These are phyloP conservation scores for sheep (Ovis aries) DNA, from an alignment of 2,113 vertebrate species.

Conservation along the genomic window DNA sequence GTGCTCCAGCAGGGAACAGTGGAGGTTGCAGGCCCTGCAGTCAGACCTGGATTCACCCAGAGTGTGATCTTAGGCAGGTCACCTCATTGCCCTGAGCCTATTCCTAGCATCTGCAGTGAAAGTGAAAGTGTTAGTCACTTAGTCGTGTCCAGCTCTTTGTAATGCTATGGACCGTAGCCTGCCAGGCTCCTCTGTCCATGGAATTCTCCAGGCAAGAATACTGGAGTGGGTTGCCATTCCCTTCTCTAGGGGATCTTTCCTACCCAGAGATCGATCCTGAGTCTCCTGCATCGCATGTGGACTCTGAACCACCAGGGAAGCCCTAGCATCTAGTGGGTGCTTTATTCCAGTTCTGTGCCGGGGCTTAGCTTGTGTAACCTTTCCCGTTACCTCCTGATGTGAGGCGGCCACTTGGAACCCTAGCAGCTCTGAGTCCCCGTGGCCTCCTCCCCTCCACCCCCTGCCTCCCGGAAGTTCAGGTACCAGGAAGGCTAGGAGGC, in stretches of 20 bases:
- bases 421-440: not conserved
- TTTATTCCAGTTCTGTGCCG: not conserved
- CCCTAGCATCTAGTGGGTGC: not conserved
- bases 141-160: not conserved
- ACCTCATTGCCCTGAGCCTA: not conserved
- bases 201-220: not conserved
- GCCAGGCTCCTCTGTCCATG: not conserved
- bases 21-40: not conserved
- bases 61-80: not conserved
- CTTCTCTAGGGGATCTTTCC: not conserved
- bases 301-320: not conserved
- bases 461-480: not conserved
- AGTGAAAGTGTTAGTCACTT: not conserved
- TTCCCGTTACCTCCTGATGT: not conserved
- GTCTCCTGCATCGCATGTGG: not conserved
- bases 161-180: not conserved
- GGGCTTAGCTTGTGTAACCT: not conserved
- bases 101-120: not conserved
- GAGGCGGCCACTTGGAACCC: not conserved
- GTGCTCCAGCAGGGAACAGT: accelerated
- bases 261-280: not conserved
- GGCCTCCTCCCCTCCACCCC: not conserved
- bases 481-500: slow-evolving; percentile 37
- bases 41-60: not conserved
- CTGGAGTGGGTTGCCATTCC: not conserved